phyloP scores from a whole-genome alignment of 2,888 invertebrate species.

The Oscheius sp. region DNA sequence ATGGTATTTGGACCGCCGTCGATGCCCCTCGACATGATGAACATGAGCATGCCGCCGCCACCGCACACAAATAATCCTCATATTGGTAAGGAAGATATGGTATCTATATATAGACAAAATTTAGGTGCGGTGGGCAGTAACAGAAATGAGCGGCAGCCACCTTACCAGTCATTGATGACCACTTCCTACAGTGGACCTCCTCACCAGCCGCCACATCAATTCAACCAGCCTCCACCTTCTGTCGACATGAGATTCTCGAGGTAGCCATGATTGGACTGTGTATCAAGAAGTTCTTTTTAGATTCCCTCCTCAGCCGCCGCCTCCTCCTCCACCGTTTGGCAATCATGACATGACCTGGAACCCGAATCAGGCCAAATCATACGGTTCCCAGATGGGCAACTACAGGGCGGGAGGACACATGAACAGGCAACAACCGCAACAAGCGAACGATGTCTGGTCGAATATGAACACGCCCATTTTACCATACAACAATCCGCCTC shows the following conservation, averaged over 20 bases:
- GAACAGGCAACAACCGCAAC: neutral
- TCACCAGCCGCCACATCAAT: slow-evolving; percentile 33
- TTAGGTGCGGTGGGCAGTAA: slow-evolving; percentile 20
- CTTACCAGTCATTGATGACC: slow-evolving; percentile 27
- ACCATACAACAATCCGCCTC: neutral
- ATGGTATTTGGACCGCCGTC: slow-evolving; percentile 23
- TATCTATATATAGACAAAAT: neutral
- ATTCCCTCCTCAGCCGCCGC: slow-evolving; percentile 19
- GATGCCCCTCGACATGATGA: slow-evolving; percentile 38
- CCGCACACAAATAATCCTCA: slow-evolving; percentile 21
- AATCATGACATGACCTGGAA: slow-evolving; percentile 25
- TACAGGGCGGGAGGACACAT: slow-evolving; percentile 4
- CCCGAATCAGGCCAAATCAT: neutral
- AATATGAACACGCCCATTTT: slow-evolving; percentile 19
- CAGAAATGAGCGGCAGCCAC: slow-evolving; percentile 14
- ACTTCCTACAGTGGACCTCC: slow-evolving; percentile 25
- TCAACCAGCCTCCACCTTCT: slow-evolving; percentile 38
- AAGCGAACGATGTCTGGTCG: slow-evolving; percentile 24
- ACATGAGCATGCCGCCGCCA: slow-evolving; percentile 36
- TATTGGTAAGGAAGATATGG: neutral
- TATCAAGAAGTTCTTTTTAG: slow-evolving; percentile 1
- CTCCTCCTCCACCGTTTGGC: slow-evolving; percentile 1
- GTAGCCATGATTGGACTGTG: neutral
- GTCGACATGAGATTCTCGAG: slow-evolving; percentile 21
- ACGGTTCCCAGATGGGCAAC: slow-evolving; percentile 21